Conservation (phyloP, 1,140 invertebrate species). For the Macrotrachela quadricornifera region DNA sequence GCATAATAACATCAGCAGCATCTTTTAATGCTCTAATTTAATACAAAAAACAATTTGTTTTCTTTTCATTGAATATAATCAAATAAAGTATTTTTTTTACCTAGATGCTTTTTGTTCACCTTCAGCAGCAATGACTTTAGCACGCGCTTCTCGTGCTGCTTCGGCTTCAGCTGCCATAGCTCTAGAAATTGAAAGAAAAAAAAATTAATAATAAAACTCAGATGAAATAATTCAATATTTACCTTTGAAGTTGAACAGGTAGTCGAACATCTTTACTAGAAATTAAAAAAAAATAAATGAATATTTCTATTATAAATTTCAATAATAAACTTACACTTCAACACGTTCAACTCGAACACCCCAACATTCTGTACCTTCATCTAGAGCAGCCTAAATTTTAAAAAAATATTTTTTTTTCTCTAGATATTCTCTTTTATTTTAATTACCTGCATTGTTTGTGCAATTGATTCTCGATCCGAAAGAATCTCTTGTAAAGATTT, state of each 20-base stretch:
- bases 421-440: background rate
- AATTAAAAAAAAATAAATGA: background rate
- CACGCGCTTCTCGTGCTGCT: slow-evolving; percentile 20
- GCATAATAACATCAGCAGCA: slow-evolving; percentile 7
- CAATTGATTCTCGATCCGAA: slow-evolving; percentile 4
- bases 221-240: no score
- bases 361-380: slow-evolving; percentile 9
- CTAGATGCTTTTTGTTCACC: slow-evolving; percentile 9
- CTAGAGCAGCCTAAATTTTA: slow-evolving; percentile 4
- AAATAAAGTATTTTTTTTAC: no score
- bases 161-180: slow-evolving; percentile 26
- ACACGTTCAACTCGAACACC: slow-evolving; percentile 9
- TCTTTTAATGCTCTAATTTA: slow-evolving; percentile 3
- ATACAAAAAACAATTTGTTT: no score
- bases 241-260: slow-evolving; percentile 7
- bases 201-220: no score
- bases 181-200: slow-evolving; percentile 13
- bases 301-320: background rate
- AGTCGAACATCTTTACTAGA: slow-evolving; percentile 7
- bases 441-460: slow-evolving; percentile 1
- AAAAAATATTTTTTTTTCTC: background rate
- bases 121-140: slow-evolving; percentile 17
- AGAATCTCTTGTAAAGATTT: slow-evolving; percentile 7
- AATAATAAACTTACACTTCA: slow-evolving; percentile 4
- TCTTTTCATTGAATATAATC: no score